These are phyloP conservation scores for Oegoconia quadripuncta DNA, from an alignment of 2,888 invertebrate genomes.

Conservation along the genomic window DNA sequence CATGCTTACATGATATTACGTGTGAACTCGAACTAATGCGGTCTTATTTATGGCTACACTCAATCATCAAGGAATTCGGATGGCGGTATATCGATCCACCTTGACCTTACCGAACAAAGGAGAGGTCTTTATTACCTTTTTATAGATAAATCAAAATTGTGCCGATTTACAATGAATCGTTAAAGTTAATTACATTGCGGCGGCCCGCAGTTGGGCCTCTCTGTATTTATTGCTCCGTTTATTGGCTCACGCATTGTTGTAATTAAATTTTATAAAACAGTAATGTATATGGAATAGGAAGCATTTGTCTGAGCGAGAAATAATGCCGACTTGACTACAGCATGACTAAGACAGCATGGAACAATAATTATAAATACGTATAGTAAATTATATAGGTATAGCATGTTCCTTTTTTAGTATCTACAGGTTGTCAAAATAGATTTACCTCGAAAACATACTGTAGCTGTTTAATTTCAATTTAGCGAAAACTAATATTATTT, in stretches of 20 bases:
- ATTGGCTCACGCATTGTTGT: conserved; percentile 30
- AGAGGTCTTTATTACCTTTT: conserved; percentile 36
- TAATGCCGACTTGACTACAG: no score
- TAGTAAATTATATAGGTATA: no score
- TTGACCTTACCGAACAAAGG: conserved; percentile 54
- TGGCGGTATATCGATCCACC: conserved; percentile 23
- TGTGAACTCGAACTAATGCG: no score
- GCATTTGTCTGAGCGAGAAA: background rate
- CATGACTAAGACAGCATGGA: no score
- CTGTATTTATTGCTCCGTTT: conserved; percentile 29
- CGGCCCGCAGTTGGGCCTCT: conserved; percentile 19
- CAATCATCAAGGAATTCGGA: conserved; percentile 12
- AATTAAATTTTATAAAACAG: conserved; percentile 35
- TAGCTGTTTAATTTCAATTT: no score
- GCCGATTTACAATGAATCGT: conserved; percentile 44
- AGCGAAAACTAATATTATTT: no score
- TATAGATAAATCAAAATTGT: conserved; percentile 47
- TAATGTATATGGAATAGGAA: background rate
- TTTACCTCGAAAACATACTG: no score
- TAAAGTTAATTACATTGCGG: conserved; percentile 33
- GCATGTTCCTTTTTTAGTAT: no score
- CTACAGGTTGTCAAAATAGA: no score
- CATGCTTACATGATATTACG: no score
- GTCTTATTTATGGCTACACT: no score
- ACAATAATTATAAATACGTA: no score